Evolutionary conservation across 30 jellyfish, hydroid and myxozoan species (phyloP), one percentile per base, ranked within the genome.

Genomic region (Turritopsis rubra): DNA sequence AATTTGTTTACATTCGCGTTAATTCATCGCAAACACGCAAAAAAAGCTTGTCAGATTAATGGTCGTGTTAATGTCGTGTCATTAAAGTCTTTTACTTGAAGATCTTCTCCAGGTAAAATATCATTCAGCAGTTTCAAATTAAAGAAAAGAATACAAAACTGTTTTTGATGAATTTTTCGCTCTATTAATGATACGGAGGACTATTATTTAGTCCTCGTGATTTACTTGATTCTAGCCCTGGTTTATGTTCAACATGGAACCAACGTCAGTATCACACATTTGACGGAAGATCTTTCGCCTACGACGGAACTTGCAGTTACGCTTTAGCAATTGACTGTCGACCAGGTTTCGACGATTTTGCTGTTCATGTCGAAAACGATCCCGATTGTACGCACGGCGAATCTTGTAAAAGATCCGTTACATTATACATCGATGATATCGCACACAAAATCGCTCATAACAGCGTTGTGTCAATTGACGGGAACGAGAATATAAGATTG

Each of bases 311-410:
- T 21, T 82, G 88, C n/a, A 82, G 85, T 65, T 82, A 82, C 75
- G 88, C 88, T 66, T 82, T 82, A 71, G 88, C 88, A 0, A 82
- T 71, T 0, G 88, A 82, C 25, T 82, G 88, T 66, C 88, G 88
- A 25, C 85, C 88, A 7, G 88, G 88, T 82, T 25, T 18, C 18
- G 88, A 82, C 25, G 88, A 82, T 71, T 82, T 65, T 65, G 88
- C 85, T 23, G 68, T 82, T 29, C 88, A 82, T 68, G 66, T 82
- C 21, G 85, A 82, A 71, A 71, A 82, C 54, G 85, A 71, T 21
- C 72, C 26, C 22, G 31, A 71, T 52, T 66, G 88, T 22, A 28
- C 52, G 8, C 21, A 53, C 22, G 84, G 52, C 1, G 52, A 53
- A 21, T 22, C 52, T 16, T 80, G 87, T 52, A n/a, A n/a, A 26